These are phyloP conservation scores for Epinephelus fuscoguttatus DNA, from an alignment of 2,113 vertebrate species.

Conservation along the genomic window DNA sequence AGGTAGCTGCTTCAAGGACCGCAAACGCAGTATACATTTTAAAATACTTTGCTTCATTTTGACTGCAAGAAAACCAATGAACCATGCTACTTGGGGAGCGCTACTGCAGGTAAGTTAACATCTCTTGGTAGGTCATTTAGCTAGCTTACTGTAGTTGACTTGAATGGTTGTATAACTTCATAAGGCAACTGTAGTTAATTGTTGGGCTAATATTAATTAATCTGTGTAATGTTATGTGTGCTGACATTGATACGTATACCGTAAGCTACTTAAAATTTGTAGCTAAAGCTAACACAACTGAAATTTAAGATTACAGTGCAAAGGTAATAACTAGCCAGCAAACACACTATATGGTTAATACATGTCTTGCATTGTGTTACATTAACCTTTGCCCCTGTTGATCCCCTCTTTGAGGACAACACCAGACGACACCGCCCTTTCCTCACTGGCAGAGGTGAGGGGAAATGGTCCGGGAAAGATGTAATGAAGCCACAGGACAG, in stretches of 20 bases:
- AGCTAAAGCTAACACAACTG: neutral
- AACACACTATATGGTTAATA: neutral
- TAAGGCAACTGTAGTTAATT: neutral
- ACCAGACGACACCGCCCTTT: neutral
- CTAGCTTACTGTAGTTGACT: neutral
- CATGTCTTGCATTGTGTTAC: neutral
- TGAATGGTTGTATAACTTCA: neutral
- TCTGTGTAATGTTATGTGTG: neutral
- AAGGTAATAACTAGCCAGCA: neutral
- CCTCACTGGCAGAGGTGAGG: neutral
- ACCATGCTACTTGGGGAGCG: neutral
- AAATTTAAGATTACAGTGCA: neutral
- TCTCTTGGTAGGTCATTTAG: neutral
- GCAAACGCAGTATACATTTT: neutral
- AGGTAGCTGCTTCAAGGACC: neutral
- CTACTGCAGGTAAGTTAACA: constrained; percentile 26
- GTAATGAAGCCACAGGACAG: neutral
- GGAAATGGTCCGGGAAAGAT: constrained; percentile 17
- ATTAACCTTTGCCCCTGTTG: neutral
- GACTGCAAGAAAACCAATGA: neutral
- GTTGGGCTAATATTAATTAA: neutral
- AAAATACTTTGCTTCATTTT: constrained; percentile 7
- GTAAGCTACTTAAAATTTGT: neutral
- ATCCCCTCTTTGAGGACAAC: neutral
- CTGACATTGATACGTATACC: neutral